Evolutionary conservation across 1,140 invertebrate species (phyloP), one percentile per base, ranked within the genome.

Genomic region (Apis laboriosa): DNA sequence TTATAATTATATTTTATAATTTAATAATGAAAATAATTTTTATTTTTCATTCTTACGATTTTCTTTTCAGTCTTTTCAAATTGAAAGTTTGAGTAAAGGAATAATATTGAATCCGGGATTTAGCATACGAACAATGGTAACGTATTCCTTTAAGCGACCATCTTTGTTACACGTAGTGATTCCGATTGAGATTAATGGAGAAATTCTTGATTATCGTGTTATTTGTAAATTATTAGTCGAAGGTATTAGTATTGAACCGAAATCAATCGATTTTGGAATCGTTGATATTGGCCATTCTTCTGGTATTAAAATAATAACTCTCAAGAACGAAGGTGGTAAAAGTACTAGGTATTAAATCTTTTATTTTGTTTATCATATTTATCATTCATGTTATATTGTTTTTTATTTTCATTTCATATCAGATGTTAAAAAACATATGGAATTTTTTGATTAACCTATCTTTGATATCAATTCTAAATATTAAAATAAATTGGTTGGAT

Each of bases 181-280:
- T 58, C 90, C 92, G 3, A 91, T 94, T 49, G 87, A 90, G 28
- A 91, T 94, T 19, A 91, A 92, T 53, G 87, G 86, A 21, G 83
- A 86, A 19, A 19, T 80, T 11, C 75, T 92, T 28, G 82, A 92
- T 68, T 92, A 93, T 77, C 81, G 74, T 5, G 77, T 90, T 17
- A 56, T 88, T 68, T 88, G 84, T 60, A 86, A 77, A 15, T 28
- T 86, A 9, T 74, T 77, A 15, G 71, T 28, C 9, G 74, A 85
- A 66, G 51, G 77, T 21, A 76, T 92, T 5, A 71, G 43, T 7
- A 79, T 89, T 3, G 83, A 88, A 17, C 90, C 92, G 0, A 73
- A 72, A 9, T 73, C 61, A 5, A 77, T 94, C 11, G 90, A 93
- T 75, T 92, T 93, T 77, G 92, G 91, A 11, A 88, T 71, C 9